Conservation (phyloP, 2,797 vertebrate species). For the Moxostoma hubbsi region DNA sequence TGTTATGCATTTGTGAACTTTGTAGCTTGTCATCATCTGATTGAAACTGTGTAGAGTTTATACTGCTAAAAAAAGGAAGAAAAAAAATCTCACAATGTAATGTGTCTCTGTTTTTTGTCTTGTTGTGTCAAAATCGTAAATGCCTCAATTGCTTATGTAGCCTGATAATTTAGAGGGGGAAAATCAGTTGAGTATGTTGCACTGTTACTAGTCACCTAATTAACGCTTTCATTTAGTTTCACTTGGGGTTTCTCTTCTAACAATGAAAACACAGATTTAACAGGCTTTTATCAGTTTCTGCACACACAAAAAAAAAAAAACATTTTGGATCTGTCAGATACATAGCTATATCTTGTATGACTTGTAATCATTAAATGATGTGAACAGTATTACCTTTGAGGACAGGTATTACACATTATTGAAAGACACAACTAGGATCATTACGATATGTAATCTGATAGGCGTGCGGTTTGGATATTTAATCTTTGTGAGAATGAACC, state of each 20-base stretch:
- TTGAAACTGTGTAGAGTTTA: constrained; percentile 78
- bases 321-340: not conserved
- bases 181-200: not conserved
- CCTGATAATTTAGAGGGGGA: not conserved
- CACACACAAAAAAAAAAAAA: too few species aligned
- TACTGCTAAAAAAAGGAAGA: constrained; percentile 73
- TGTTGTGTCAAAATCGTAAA: not conserved
- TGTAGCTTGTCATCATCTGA: constrained; percentile 76
- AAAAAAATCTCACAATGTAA: constrained; percentile 47
- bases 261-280: not conserved
- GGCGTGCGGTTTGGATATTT: constrained; percentile 28
- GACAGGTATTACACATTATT: constrained; percentile 2
- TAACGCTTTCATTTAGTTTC: not conserved
- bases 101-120: constrained; percentile 62
- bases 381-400: constrained; percentile 5
- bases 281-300: not conserved
- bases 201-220: not conserved
- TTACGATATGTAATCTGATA: constrained; percentile 35
- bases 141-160: not conserved
- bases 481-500: constrained; percentile 27
- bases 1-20: constrained; percentile 77
- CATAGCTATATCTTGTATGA: not conserved
- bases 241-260: not conserved
- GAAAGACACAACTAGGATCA: constrained; percentile 12
- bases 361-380: constrained; percentile 32